A percentile compares a stretch with the other conserved stretches of the same genome.
These are phyloP conservation scores for Pygathrix nemaeus DNA, from an alignment of 2,113 vertebrate genomes.

Conservation along the genomic window DNA sequence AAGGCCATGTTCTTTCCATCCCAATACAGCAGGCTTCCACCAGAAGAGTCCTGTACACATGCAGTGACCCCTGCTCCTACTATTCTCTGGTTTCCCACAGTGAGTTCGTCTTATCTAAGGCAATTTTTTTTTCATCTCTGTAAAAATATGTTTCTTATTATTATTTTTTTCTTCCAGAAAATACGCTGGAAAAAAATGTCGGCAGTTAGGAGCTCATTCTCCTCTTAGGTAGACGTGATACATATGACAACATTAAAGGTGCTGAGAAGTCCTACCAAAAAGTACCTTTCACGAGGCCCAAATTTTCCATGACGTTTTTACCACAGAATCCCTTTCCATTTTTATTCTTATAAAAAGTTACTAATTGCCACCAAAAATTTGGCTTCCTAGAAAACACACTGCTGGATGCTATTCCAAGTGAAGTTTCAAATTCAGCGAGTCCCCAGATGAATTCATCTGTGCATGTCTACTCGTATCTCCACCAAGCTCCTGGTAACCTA, in stretches of 20 bases:
- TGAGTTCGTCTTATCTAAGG: not conserved
- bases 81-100: not conserved
- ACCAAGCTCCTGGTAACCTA: not conserved
- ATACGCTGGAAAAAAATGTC: not conserved
- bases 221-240: not conserved
- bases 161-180: not conserved
- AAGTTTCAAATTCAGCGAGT: not conserved
- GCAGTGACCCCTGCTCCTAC: not conserved
- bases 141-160: not conserved
- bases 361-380: not conserved
- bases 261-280: not conserved
- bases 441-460: not conserved
- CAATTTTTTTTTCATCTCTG: not conserved
- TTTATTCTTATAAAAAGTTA: not conserved
- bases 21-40: not conserved
- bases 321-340: not conserved
- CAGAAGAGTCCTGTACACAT: rapidly evolving
- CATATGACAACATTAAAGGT: not conserved
- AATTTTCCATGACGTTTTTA: not conserved
- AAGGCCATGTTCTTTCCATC: not conserved
- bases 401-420: not conserved
- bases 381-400: not conserved
- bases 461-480: not conserved
- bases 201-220: not conserved
- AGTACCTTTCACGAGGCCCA: not conserved